These are phyloP conservation scores for Pseudocheirus occidentalis DNA, from an alignment of 2,797 vertebrate species.

Conservation along the genomic window DNA sequence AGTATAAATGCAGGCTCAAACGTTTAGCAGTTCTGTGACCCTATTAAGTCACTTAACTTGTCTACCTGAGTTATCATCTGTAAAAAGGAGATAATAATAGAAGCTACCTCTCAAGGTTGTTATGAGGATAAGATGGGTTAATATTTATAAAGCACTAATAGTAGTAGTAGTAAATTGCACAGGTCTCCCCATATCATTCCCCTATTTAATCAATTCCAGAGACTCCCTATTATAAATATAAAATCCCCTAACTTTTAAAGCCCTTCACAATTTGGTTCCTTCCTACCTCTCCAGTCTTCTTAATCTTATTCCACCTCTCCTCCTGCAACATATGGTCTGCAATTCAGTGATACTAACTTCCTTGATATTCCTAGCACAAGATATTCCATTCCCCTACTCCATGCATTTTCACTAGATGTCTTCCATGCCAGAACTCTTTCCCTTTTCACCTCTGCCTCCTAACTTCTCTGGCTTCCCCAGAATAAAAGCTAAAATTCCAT, in stretches of 20 bases:
- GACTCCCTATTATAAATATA: neutral
- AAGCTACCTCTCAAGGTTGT: neutral
- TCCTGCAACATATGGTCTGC: neutral
- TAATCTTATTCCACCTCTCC: neutral
- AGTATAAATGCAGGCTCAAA: neutral
- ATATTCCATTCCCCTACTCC: neutral
- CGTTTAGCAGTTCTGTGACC: neutral
- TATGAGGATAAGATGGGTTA: neutral
- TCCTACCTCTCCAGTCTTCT: neutral
- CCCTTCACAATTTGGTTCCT: neutral
- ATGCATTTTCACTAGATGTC: neutral
- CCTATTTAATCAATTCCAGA: neutral
- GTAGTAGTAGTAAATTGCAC: neutral
- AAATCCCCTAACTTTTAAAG: neutral
- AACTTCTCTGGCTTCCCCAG: neutral
- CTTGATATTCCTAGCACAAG: neutral
- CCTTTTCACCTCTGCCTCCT: neutral
- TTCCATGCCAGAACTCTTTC: neutral
- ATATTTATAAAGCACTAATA: neutral
- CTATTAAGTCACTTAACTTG: neutral
- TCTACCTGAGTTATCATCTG: neutral
- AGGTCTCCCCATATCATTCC: neutral
- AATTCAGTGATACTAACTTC: neutral
- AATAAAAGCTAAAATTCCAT: neutral
- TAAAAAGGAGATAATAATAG: neutral